A percentile compares a stretch with the other conserved stretches of the same genome.
Evolutionary conservation across 30 jellyfish, hydroid and myxozoan species (phyloP).

Genomic region (Hydra vulgaris): DNA sequence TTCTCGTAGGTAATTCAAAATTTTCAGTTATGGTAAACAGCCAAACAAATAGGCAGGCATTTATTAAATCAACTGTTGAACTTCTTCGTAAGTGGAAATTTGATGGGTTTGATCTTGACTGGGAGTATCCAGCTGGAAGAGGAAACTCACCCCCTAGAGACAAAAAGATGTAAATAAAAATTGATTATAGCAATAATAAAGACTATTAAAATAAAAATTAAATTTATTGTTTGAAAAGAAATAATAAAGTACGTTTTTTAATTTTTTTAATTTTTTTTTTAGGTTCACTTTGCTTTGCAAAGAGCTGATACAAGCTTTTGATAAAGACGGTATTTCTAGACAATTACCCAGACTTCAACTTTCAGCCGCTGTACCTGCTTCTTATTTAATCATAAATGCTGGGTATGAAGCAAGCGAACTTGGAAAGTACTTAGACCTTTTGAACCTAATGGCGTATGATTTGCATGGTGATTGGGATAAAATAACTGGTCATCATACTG

Average conservation of each 20-base stretch:
- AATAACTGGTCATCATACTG: constrained; percentile 43
- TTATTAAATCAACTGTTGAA: constrained; percentile 71
- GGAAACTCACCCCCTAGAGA: constrained; percentile 93
- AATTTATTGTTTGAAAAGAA: too few relatives aligned
- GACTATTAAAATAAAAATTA: too few relatives aligned
- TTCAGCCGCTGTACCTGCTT: constrained; percentile 52
- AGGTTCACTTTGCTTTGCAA: constrained; percentile 65
- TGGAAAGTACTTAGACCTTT: constrained; percentile 18
- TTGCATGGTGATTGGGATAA: constrained; percentile 42
- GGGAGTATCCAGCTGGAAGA: constrained; percentile 94
- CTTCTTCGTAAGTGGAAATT: constrained; percentile 65
- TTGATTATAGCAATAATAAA: neutral
- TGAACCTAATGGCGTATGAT: constrained; percentile 46
- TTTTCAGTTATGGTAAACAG: constrained; percentile 79
- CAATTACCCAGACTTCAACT: constrained; percentile 27
- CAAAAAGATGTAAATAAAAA: constrained; percentile 30
- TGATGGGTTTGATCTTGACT: constrained; percentile 90
- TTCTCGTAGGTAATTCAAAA: neutral
- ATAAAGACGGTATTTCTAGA: constrained; percentile 48
- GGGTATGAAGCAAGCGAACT: constrained; percentile 34
- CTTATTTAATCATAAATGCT: constrained; percentile 17
- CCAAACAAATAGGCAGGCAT: constrained; percentile 51
- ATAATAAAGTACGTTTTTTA: too few relatives aligned
- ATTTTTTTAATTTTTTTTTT: neutral
- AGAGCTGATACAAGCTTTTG: constrained; percentile 67